Conservation (phyloP, 2,888 invertebrate genomes). For the Papilio elwesi region DNA sequence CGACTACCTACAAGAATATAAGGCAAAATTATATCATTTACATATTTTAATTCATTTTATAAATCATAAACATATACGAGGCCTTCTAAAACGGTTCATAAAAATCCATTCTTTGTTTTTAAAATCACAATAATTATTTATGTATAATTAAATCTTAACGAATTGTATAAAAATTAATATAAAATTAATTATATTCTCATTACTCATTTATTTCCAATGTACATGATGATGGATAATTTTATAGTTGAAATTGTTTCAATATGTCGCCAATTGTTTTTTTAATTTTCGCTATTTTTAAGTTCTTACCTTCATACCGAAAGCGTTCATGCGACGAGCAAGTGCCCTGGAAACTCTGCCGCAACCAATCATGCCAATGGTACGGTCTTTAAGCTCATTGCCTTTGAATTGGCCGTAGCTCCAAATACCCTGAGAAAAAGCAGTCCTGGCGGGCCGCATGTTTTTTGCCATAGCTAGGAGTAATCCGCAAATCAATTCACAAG, state of each 20-base stretch:
- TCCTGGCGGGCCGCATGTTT: conserved; percentile 6
- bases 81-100: too few species aligned
- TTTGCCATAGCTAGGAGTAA: conserved; percentile 2
- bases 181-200: too few species aligned
- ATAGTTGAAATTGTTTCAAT: not conserved
- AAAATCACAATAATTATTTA: too few species aligned
- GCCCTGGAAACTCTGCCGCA: conserved; percentile 1
- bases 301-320: conserved; percentile 12
- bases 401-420: not conserved
- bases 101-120: too few species aligned
- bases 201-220: too few species aligned
- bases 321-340: not conserved
- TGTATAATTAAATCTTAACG: too few species aligned
- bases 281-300: too few species aligned
- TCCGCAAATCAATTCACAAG: conserved; percentile 4
- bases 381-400: conserved; percentile 9
- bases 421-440: not conserved
- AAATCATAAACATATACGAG: too few species aligned
- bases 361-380: conserved; percentile 10
- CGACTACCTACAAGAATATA: not conserved
- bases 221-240: too few species aligned
- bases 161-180: too few species aligned
- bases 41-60: too few species aligned
- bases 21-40: not conserved
- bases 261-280: too few species aligned